Base-by-base conservation (phyloP, 2,888 invertebrate genomes). In the Polyommatus icarus region DNA sequence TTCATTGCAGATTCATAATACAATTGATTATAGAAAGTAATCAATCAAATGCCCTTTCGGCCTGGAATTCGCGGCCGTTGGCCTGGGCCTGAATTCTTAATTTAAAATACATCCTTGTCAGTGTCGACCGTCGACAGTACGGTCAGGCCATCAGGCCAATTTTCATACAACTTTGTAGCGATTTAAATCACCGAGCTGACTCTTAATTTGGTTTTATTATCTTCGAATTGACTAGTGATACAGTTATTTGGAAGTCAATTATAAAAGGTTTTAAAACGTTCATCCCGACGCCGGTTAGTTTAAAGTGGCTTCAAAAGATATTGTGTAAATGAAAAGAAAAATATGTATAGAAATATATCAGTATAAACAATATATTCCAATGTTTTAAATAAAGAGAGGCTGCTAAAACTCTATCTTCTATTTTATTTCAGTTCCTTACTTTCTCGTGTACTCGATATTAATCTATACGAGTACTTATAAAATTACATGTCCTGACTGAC, bases 41-140 rank as follows among this genome's bases (percentile, higher is more conserved):
- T 73, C 73, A 73, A 73, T 73, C 73, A 73, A 73, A 73, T 5
- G 50, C 24, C 75, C 50, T 24, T 24, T 40, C 54, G 75, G 36
- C 71, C 71, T 18, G 32, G 72, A 72, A 72, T 40, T 72, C n/a
- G 40, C 54, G 46, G 24, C 24, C 73, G 50, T 54, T 50, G 75
- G 50, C 75, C 73, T 3, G 72, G 40, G n/a, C 75, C 24, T 29
- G 75, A 54, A 75, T 75, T 75, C 50, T 54, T 75, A 54, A 75
- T 75, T 75, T 75, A 75, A 46, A 75, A 50, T 24, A 50, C 75
- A 75, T 75, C 75, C 73, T 73, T 29, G 24, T 75, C 46, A 75
- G 50, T 75, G 73, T 73, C 67, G 61, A 59, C 59, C 54, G 73
- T 73, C 67, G 61, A 59, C 59, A 20, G 36, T 24, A 73, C 50